Evolutionary conservation across 2,797 vertebrate genomes (phyloP).

Genomic region (Sebastes paucispinis): DNA sequence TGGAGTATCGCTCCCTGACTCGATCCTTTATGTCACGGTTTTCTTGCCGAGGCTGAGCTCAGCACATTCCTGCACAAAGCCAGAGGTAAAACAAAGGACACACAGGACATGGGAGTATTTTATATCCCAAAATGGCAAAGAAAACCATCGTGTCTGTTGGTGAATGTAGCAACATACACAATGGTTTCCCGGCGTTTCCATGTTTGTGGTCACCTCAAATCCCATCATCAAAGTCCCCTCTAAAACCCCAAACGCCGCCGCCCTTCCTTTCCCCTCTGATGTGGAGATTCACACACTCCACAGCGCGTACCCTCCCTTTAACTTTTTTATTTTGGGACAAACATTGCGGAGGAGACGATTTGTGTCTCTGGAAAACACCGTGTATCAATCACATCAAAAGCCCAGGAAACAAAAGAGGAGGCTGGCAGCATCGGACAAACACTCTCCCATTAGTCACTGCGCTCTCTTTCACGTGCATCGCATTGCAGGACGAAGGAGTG

Average conservation of each 20-base stretch:
- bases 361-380: conserved; percentile 78
- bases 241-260: conserved; percentile 45
- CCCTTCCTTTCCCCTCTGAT: conserved; percentile 66
- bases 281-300: conserved; percentile 69
- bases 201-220: conserved; percentile 61
- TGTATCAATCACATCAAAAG: conserved; percentile 81
- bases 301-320: conserved; percentile 55
- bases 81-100: conserved; percentile 31
- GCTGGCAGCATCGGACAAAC: conserved; percentile 79
- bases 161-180: conserved; percentile 2
- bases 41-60: conserved; percentile 29
- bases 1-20: background rate
- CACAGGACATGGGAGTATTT: conserved; percentile 5
- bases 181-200: conserved; percentile 18
- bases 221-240: conserved; percentile 63
- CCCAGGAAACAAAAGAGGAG: conserved; percentile 75
- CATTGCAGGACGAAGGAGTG: conserved; percentile 38
- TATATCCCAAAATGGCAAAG: conserved; percentile 1
- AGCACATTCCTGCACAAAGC: conserved; percentile 50
- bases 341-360: conserved; percentile 77
- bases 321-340: conserved; percentile 81
- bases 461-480: conserved; percentile 67
- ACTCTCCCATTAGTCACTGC: conserved; percentile 77
- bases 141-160: background rate
- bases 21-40: conserved; percentile 11